Percentiles rank a stretch among this genome's conserved stretches.
These are phyloP conservation scores for Falco novaeseelandiae DNA, from an alignment of 2,797 vertebrate species.

Conservation along the genomic window DNA sequence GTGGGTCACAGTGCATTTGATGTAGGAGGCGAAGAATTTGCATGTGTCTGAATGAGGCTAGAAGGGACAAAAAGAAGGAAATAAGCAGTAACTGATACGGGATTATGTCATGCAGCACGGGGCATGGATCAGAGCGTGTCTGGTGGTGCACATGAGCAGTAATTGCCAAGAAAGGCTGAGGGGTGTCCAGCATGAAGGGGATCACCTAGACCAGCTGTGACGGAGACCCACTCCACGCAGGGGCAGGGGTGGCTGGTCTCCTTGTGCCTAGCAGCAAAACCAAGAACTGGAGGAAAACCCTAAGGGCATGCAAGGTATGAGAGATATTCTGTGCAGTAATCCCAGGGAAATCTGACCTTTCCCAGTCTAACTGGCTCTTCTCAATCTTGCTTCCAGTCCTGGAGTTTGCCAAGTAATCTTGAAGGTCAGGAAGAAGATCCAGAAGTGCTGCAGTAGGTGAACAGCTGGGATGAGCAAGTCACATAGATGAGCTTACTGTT, in stretches of 20 bases:
- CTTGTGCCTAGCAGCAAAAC: neutral
- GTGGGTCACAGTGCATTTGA: neutral
- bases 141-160: neutral
- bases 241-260: neutral
- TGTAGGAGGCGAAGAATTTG: neutral
- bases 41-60: neutral
- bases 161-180: neutral
- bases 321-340: neutral
- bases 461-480: neutral
- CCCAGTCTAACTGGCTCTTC: neutral
- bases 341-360: neutral
- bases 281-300: neutral
- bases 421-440: neutral
- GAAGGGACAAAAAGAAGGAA: neutral
- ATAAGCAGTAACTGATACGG: neutral
- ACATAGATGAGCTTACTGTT: neutral
- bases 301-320: neutral
- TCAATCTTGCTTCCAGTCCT: neutral
- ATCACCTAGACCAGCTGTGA: accelerated
- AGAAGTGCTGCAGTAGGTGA: neutral
- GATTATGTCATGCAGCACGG: neutral
- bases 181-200: neutral
- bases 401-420: neutral
- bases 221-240: accelerated
- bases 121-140: neutral